These are phyloP conservation scores for Notarius quadriscutis DNA, from an alignment of 2,113 vertebrate species.

Conservation along the genomic window DNA sequence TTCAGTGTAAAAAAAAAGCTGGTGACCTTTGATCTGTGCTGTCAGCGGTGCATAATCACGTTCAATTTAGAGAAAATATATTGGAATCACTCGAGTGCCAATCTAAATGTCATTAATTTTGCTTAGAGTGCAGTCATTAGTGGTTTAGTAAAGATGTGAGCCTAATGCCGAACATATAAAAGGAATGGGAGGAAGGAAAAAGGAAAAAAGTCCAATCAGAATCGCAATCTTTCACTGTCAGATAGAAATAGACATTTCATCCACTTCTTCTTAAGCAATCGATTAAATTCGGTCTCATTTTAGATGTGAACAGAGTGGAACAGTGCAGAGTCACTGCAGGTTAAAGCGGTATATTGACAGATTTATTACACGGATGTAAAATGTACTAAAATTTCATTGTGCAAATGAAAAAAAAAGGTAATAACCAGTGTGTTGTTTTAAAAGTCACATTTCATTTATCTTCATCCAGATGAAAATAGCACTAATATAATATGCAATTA, in stretches of 20 bases:
- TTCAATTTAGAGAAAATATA: constrained; percentile 56
- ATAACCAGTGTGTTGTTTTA: background rate
- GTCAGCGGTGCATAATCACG: constrained; percentile 59
- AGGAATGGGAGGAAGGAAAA: background rate
- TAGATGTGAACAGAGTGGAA: background rate
- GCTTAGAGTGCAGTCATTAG: constrained; percentile 50
- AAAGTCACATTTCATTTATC: background rate
- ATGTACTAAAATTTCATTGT: background rate
- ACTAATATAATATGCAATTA: constrained; percentile 14
- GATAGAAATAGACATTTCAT: background rate
- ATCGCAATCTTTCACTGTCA: background rate
- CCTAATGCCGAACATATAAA: background rate
- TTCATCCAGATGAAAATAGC: constrained; percentile 25
- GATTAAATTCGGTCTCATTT: background rate
- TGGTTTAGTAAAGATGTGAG: constrained; percentile 41
- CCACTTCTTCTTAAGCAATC: background rate
- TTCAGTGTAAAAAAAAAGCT: constrained; percentile 47
- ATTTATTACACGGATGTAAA: background rate
- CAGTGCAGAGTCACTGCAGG: background rate
- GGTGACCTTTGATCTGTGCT: constrained; percentile 60
- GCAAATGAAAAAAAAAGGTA: background rate
- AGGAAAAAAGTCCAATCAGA: background rate
- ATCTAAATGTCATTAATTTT: constrained; percentile 66
- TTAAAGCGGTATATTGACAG: constrained; percentile 11
- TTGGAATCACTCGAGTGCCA: constrained; percentile 56